phyloP scores from a whole-genome alignment of 2,797 vertebrate species.

The Scyliorhinus canicula region DNA sequence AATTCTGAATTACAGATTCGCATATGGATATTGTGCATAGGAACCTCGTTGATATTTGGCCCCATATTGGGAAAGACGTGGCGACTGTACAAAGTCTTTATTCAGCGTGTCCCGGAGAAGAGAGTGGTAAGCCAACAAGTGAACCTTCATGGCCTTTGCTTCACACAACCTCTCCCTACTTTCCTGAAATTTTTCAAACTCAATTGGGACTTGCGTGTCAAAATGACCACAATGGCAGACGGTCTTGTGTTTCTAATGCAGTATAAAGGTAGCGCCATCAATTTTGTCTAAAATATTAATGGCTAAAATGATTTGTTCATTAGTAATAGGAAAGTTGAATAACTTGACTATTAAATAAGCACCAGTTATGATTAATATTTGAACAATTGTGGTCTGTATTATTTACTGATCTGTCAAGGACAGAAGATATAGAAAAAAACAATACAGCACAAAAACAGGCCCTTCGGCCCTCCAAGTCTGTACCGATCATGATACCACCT shows the following conservation, averaged over 20 bases:
- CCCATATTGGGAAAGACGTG: conserved; percentile 92
- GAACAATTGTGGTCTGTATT: neutral
- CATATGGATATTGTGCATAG: conserved; percentile 79
- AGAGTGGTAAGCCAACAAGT: conserved; percentile 75
- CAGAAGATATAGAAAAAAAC: too few relatives aligned
- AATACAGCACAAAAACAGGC: too few relatives aligned
- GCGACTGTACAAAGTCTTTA: conserved; percentile 93
- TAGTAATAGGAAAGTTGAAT: neutral
- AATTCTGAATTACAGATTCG: conserved; percentile 59
- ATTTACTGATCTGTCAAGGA: neutral
- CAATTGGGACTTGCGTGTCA: neutral
- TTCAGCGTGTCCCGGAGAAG: conserved; percentile 83
- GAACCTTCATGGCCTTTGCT: neutral
- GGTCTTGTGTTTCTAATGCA: neutral
- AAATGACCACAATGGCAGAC: neutral
- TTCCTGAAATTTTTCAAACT: neutral
- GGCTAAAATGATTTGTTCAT: too few relatives aligned
- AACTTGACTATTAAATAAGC: neutral
- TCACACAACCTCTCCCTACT: neutral
- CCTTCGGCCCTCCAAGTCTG: too few relatives aligned
- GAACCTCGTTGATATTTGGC: conserved; percentile 82
- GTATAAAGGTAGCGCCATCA: neutral
- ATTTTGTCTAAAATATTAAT: neutral
- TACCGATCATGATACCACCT: too few relatives aligned
- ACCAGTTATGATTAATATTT: neutral